Conservation (phyloP, 2,797 vertebrate genomes). For the Babyrousa celebensis region DNA sequence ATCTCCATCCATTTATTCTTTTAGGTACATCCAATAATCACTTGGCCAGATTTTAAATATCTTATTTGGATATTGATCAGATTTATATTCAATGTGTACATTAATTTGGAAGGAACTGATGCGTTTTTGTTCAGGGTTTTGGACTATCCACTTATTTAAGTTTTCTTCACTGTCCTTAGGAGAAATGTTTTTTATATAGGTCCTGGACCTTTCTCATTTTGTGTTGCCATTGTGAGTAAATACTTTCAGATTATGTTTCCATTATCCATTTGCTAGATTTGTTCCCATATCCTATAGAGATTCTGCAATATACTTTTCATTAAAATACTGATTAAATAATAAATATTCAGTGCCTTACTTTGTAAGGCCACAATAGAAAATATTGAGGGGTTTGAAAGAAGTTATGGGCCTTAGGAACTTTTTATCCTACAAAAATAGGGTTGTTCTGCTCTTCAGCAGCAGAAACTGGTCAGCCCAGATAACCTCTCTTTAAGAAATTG, state of each 20-base stretch:
- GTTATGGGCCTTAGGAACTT: not conserved
- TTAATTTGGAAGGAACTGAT: constrained; percentile 16
- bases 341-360: not conserved
- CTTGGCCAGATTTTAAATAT: constrained; percentile 1
- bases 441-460: not conserved
- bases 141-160: not conserved
- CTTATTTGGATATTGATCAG: constrained; percentile 1
- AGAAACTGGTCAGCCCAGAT: not conserved
- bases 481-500: not conserved
- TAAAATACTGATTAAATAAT: not conserved
- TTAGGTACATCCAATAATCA: constrained; percentile 28
- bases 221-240: not conserved
- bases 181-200: not conserved
- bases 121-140: not conserved
- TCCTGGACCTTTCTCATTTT: not conserved
- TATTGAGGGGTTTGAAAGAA: not conserved
- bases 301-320: not conserved
- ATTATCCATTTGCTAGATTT: not conserved
- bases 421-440: not conserved
- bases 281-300: not conserved
- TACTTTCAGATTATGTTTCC: not conserved
- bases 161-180: not conserved
- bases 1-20: not conserved
- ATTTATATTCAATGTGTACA: not conserved
- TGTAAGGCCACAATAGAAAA: not conserved